Evolutionary conservation across 1,140 invertebrate species (phyloP), one percentile per base, ranked within the genome.

Genomic region (Hetaerina americana): DNA sequence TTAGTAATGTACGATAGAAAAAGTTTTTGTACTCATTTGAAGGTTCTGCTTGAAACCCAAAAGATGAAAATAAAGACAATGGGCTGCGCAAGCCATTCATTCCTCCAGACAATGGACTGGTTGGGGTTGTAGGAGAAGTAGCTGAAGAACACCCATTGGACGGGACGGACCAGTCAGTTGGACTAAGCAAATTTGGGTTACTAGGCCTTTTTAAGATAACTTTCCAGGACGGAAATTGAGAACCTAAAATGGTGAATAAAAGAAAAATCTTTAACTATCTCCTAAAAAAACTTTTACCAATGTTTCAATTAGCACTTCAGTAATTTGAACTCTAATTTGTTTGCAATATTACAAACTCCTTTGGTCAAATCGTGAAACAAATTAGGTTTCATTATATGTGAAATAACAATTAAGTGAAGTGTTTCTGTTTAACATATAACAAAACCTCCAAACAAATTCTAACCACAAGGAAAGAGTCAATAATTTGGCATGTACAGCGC

Each of bases 41-140:
- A 0, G 70, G 6, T 29, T 49, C 24, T 0, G 31, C 5, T n/a
- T 29, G 70, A 27, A 75, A 72, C 28, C 49, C 27, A 18, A 72
- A 67, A 40, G 79, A 81, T 75, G 81, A 78, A 66, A 82, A 75
- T 77, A 81, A 79, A 72, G 81, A 81, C 74, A 83, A 75, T 67
- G 82, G 81, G 73, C 76, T 81, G 75, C 80, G 78, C 72, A 81
- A 75, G 75, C 79, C 77, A 75, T 80, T 79, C 18, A 77, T 76
- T 8, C 78, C 69, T 26, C 73, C 68, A 1, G 78, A 73, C 27
- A 77, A 76, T 25, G 75, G 25, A 10, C 75, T 74, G n/a, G 74
- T 22, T 5, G 77, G 67, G 26, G 26, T 70, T 0, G 71, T 18
- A 26, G 70, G 71, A 10, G 70, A 26, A n/a, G 71, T 72, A 31